Base-by-base conservation (phyloP, 1,140 invertebrate genomes). In the Drosophila subobscura region DNA sequence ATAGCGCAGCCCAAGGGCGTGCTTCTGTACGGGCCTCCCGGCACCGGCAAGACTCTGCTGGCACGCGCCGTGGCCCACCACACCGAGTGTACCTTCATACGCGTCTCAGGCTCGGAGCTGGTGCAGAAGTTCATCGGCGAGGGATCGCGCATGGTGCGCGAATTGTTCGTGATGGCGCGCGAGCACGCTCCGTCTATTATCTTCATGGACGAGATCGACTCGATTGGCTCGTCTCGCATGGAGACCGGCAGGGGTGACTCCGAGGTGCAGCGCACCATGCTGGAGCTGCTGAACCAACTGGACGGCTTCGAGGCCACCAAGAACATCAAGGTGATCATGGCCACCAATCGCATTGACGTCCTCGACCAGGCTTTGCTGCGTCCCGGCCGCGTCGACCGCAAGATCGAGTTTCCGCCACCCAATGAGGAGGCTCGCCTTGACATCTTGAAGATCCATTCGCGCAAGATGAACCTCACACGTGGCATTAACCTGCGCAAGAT, bases 141-240 rank as follows among this genome's bases (percentile, higher is more conserved):
- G 93, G 99, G 99, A 45, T 99, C 98, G 12, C 94, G 99, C 88
- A 99, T 99, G 99, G 99, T 99, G 7, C 93, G 99, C 85, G 99
- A 99, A 93, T 93, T 99, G 10, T 99, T 99, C 89, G 98, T 99
- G 2, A 99, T 99, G 99, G 99, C 99, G 12, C 94, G 97, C 91
- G 98, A 99, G 93, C 98, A 99, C 93, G 98, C 99, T 5, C 99
- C 99, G 5, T 99, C 98, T 4, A 99, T 99, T 78, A 99, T 99
- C 83, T 99, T 99, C 92, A 99, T 99, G 99, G 99, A 99, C 93
- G 99, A 99, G 94, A 99, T 99, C 81, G 99, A 99, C 93, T 99
- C 98, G 1, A 99, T 99, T 93, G 99, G 99, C 60, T 99, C 98
- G 10, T 98, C 98, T 22, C 94, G 99, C 90, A 97, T 99, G 91